phyloP scores from a whole-genome alignment of 2,797 vertebrate genomes.

The Nyctalus aviator region DNA sequence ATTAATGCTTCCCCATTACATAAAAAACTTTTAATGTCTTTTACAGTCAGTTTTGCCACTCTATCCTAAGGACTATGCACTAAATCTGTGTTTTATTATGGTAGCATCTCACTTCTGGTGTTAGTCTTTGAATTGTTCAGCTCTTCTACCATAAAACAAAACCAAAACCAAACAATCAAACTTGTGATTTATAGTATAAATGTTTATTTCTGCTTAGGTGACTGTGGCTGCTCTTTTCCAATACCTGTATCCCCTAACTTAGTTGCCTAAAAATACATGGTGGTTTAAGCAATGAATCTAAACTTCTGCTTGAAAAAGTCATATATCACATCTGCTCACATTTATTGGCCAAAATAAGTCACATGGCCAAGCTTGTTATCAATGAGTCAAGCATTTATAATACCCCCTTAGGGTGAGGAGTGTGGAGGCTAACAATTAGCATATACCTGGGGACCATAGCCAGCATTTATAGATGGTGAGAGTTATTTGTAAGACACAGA shows the following conservation, averaged over 20 bases:
- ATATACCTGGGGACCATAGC: neutral
- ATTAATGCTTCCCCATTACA: neutral
- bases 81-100: neutral
- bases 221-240: neutral
- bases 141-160: neutral
- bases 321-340: neutral
- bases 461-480: neutral
- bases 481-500: neutral
- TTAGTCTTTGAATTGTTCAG: neutral
- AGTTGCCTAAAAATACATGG: neutral
- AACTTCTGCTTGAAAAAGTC: neutral
- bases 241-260: neutral
- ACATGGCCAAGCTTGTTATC: neutral
- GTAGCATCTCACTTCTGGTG: neutral
- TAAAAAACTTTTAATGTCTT: neutral
- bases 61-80: neutral
- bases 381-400: neutral
- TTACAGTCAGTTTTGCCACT: neutral
- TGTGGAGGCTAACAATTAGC: neutral
- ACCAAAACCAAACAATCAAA: neutral
- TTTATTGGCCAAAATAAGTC: neutral
- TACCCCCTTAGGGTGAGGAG: rapidly evolving
- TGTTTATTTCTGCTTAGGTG: neutral
- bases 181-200: rapidly evolving
- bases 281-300: neutral